A percentile compares a stretch with the other conserved stretches of the same genome.
phyloP scores from a whole-genome alignment of 1,140 invertebrate genomes.

The Sminthurinus signatus region DNA sequence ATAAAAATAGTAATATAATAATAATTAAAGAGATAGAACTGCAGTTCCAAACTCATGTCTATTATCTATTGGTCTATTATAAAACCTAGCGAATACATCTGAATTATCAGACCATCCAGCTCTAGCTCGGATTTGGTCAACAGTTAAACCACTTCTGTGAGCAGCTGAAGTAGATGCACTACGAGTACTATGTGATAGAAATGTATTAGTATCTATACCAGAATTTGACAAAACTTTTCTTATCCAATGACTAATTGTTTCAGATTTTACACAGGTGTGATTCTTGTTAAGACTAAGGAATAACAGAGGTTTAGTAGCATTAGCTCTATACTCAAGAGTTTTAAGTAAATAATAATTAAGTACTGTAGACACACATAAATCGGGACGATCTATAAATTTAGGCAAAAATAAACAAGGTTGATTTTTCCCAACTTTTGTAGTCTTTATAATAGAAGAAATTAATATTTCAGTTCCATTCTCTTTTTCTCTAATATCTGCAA shows the following conservation, averaged over 20 bases:
- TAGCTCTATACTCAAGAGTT: not conserved
- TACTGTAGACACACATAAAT: conserved; percentile 1
- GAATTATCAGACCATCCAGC: conserved; percentile 17
- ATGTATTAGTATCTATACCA: conserved; percentile 3
- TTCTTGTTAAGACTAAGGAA: not conserved
- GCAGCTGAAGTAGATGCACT: conserved; percentile 8
- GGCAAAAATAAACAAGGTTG: conserved; percentile 10
- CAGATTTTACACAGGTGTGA: not conserved
- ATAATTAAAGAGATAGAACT: not conserved
- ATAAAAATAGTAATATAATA: too few species aligned
- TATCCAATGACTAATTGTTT: conserved; percentile 21
- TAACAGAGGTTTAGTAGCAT: too few species aligned
- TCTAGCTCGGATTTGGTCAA: not conserved
- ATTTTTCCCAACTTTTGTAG: not conserved
- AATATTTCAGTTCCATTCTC: conserved; percentile 5
- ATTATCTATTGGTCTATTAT: conserved; percentile 5
- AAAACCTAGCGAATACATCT: conserved; percentile 10
- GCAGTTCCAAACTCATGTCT: not conserved
- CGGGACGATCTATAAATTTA: not conserved
- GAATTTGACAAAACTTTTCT: not conserved
- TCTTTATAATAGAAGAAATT: conserved; percentile 9
- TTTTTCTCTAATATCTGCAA: not conserved
- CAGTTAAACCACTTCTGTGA: not conserved
- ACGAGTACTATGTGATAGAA: conserved; percentile 13
- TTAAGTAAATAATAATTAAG: not conserved